Conservation (phyloP, 1,140 invertebrate genomes). For the Matsumurasca onukii region DNA sequence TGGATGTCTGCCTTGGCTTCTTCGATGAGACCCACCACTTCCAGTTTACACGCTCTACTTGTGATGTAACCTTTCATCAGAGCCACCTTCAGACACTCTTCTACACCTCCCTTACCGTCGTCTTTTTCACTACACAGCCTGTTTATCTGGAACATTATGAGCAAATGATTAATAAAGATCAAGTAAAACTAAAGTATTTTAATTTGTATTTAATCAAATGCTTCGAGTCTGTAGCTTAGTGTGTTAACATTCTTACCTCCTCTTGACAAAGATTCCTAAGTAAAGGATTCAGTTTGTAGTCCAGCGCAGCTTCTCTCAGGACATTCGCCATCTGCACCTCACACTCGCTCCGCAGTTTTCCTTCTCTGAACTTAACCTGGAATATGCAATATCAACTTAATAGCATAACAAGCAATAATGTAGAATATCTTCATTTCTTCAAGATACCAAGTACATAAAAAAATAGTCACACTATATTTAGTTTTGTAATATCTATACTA, state of each 20-base stretch:
- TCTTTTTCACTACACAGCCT: conserved; percentile 52
- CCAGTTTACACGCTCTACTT: conserved; percentile 69
- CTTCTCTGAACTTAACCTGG: conserved; percentile 72
- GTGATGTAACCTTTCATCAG: conserved; percentile 70
- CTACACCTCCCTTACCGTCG: conserved; percentile 62
- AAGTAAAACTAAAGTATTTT: too few species aligned
- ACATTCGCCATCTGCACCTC: conserved; percentile 79
- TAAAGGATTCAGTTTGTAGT: conserved; percentile 83
- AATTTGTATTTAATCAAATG: neutral
- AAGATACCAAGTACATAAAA: neutral
- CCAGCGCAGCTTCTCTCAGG: conserved; percentile 81
- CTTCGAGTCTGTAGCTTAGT: neutral
- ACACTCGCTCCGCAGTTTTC: conserved; percentile 71
- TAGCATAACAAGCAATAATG: neutral
- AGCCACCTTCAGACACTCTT: conserved; percentile 88
- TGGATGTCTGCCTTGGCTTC: conserved; percentile 80
- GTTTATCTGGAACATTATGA: conserved; percentile 46
- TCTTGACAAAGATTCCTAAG: conserved; percentile 70
- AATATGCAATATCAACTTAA: too few species aligned
- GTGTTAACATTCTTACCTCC: conserved; percentile 49
- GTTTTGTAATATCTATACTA: too few species aligned
- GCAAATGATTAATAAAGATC: too few species aligned
- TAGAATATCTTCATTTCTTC: neutral
- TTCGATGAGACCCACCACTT: conserved; percentile 80
- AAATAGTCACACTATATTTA: neutral